These are phyloP conservation scores for Petrocephalus zakoni DNA, from an alignment of 2,113 vertebrate genomes.

Conservation along the genomic window DNA sequence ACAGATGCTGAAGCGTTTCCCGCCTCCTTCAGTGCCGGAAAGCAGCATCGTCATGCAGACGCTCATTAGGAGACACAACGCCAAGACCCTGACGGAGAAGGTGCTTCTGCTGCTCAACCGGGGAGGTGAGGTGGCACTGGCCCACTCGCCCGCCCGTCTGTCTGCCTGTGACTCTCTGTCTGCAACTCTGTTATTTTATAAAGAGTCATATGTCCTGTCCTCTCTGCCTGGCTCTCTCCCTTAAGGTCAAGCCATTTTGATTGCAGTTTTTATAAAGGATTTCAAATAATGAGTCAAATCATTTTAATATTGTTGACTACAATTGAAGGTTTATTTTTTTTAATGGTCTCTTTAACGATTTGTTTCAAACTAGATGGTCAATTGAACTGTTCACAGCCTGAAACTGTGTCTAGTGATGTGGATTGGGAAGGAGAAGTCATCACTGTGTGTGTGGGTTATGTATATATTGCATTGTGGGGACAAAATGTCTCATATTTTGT, in stretches of 20 bases:
- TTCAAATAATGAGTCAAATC: background rate
- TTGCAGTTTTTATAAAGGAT: background rate
- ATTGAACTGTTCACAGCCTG: background rate
- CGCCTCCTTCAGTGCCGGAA: constrained; percentile 67
- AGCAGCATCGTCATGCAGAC: constrained; percentile 87
- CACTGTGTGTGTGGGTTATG: background rate
- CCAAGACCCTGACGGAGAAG: constrained; percentile 91
- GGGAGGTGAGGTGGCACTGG: constrained; percentile 67
- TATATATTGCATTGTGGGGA: background rate
- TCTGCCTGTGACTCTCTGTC: background rate
- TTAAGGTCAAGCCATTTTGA: background rate
- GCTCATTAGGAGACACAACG: constrained; percentile 76
- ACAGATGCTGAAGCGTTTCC: constrained; percentile 1
- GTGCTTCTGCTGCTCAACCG: constrained; percentile 86
- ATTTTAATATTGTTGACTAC: background rate
- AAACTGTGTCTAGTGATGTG: background rate
- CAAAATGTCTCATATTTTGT: no score
- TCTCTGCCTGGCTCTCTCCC: constrained; percentile 11
- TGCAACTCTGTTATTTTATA: background rate
- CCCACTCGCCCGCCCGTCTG: no score
- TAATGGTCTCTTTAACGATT: background rate
- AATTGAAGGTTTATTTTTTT: background rate
- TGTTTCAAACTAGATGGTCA: background rate
- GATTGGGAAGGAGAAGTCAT: background rate
- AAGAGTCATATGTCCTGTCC: background rate